phyloP scores from a whole-genome alignment of 2,113 vertebrate genomes.

The Helogale parvula region DNA sequence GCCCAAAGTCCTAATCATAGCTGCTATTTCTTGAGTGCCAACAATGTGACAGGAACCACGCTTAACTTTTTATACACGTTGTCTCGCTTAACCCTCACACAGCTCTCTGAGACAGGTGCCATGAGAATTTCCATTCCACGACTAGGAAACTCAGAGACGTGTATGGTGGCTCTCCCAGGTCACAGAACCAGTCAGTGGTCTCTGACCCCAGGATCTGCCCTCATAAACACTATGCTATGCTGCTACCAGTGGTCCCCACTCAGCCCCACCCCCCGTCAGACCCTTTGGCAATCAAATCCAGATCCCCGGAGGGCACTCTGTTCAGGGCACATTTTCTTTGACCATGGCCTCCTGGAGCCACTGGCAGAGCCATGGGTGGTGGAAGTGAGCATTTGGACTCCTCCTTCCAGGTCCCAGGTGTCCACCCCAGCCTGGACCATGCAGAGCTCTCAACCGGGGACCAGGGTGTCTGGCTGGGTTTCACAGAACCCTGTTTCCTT shows the following conservation, averaged over 20 bases:
- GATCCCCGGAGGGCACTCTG: background rate
- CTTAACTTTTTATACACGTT: background rate
- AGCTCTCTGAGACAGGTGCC: background rate
- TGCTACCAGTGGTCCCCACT: background rate
- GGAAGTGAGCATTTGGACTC: background rate
- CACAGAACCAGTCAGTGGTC: background rate
- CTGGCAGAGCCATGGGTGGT: background rate
- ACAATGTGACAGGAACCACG: background rate
- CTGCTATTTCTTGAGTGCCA: constrained; percentile 67
- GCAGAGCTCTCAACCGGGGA: background rate
- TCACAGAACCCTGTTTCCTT: constrained; percentile 77
- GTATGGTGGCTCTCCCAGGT: background rate
- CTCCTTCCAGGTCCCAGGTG: accelerated
- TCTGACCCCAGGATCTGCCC: background rate
- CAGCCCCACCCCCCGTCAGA: background rate
- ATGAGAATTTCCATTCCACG: background rate
- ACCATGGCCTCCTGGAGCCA: background rate
- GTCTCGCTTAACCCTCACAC: background rate
- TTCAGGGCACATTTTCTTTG: background rate
- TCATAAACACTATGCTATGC: background rate
- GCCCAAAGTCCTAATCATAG: background rate
- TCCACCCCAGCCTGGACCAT: background rate
- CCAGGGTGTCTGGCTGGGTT: constrained; percentile 64
- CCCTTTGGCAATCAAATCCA: constrained; percentile 2
- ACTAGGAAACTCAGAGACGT: background rate